Conservation (phyloP, 2,113 vertebrate genomes). For the Archocentrus centrarchus region DNA sequence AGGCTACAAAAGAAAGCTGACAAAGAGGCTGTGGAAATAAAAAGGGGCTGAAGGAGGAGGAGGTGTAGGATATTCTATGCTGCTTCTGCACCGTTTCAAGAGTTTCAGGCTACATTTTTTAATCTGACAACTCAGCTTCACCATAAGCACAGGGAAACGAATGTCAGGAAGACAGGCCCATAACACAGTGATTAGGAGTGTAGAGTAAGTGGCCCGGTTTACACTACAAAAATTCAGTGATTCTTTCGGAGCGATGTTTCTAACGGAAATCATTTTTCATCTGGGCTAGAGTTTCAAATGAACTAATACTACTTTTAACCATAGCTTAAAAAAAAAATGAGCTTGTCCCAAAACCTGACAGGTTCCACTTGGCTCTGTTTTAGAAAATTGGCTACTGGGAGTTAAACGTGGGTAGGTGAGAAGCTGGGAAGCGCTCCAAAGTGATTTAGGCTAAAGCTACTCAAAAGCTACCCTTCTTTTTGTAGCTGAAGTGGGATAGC, state of each 20-base stretch:
- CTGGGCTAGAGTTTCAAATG: conserved; percentile 25
- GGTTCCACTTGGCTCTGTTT: conserved; percentile 9
- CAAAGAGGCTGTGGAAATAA: conserved; percentile 61
- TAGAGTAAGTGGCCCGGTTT: neutral
- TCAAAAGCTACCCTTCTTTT: conserved; percentile 41
- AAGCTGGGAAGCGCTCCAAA: conserved; percentile 55
- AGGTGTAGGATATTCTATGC: conserved; percentile 30
- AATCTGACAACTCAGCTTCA: conserved; percentile 8
- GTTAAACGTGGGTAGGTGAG: conserved; percentile 43
- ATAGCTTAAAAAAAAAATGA: conserved; percentile 21
- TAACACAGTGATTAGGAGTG: conserved; percentile 12
- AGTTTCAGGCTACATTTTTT: conserved; percentile 27
- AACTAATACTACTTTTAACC: conserved; percentile 28
- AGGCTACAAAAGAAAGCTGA: conserved; percentile 65
- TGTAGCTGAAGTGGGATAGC: conserved; percentile 45
- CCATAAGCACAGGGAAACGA: neutral
- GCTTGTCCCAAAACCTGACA: conserved; percentile 27
- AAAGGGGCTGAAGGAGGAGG: conserved; percentile 25
- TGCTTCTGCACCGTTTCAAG: conserved; percentile 15
- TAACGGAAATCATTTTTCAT: conserved; percentile 20
- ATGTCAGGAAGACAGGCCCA: conserved; percentile 17
- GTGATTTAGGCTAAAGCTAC: conserved; percentile 58
- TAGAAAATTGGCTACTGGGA: conserved; percentile 43
- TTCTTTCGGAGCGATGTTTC: neutral
- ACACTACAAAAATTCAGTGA: neutral